These are phyloP conservation scores for Tuberolachnus salignus DNA, from an alignment of 2,888 invertebrate genomes.

Conservation along the genomic window DNA sequence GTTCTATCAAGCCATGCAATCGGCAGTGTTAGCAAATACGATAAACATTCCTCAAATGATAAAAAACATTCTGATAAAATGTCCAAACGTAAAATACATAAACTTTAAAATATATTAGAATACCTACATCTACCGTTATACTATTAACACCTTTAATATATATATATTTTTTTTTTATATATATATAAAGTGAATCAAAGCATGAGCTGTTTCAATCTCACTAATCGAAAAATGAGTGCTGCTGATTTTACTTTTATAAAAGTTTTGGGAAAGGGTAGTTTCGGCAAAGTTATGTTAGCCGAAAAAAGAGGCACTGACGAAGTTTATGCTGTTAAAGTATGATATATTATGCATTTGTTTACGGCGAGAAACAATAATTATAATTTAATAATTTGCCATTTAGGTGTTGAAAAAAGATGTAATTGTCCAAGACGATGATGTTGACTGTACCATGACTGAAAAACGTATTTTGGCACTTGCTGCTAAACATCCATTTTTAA, in stretches of 20 bases:
- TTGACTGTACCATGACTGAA: slow-evolving; percentile 98
- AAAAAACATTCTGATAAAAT: slow-evolving; percentile 56
- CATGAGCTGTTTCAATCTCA: slow-evolving; percentile 60
- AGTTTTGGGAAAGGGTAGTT: slow-evolving; percentile 98
- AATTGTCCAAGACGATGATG: slow-evolving; percentile 98
- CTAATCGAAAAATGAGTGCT: slow-evolving; percentile 70
- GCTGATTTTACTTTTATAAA: slow-evolving; percentile 97
- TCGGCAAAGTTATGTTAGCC: slow-evolving; percentile 98
- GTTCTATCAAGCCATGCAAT: slow-evolving; percentile 13
- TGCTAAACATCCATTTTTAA: slow-evolving; percentile 97
- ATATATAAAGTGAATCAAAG: slow-evolving; percentile 58
- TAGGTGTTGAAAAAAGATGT: slow-evolving; percentile 75
- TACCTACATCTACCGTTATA: background rate
- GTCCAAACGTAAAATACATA: slow-evolving; percentile 54
- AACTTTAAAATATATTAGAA: background rate
- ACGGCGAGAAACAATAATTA: background rate
- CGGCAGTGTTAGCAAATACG: background rate
- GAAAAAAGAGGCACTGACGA: slow-evolving; percentile 93
- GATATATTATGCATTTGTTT: slow-evolving; percentile 6
- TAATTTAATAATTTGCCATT: slow-evolving; percentile 63
- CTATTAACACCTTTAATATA: background rate
- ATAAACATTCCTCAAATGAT: slow-evolving; percentile 52
- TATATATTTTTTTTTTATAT: slow-evolving; percentile 59
- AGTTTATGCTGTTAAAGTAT: slow-evolving; percentile 69
- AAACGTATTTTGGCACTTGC: slow-evolving; percentile 94